Percentiles rank a stretch among this genome's conserved stretches.
These are phyloP conservation scores for Pipistrellus nathusii DNA, from an alignment of 2,797 vertebrate species.

Conservation along the genomic window DNA sequence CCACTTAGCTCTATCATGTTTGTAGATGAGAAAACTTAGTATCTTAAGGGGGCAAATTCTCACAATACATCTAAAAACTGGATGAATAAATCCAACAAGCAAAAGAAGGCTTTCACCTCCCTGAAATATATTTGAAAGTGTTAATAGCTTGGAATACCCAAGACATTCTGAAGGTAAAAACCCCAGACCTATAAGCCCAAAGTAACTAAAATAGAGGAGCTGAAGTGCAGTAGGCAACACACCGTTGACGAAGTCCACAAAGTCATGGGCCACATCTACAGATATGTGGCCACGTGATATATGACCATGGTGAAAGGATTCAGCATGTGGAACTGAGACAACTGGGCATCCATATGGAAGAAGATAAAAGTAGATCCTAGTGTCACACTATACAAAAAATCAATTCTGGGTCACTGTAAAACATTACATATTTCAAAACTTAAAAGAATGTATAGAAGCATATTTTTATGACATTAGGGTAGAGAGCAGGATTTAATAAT, in stretches of 20 bases:
- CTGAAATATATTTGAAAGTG: not conserved
- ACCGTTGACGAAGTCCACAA: not conserved
- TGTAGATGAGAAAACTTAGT: not conserved
- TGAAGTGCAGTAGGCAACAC: not conserved
- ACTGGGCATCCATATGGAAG: not conserved
- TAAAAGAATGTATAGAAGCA: not conserved
- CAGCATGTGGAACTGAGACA: not conserved
- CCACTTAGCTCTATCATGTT: not conserved
- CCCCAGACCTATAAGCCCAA: not conserved
- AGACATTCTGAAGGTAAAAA: not conserved
- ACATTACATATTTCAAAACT: not conserved
- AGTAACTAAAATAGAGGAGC: not conserved
- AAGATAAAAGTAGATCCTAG: not conserved
- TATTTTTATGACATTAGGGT: not conserved
- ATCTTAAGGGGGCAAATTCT: not conserved
- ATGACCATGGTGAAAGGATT: not conserved
- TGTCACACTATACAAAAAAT: not conserved
- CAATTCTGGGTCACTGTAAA: not conserved
- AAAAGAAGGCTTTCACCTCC: not conserved
- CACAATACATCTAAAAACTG: not conserved
- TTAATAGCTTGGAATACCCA: not conserved
- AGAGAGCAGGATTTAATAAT: not conserved
- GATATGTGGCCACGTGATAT: fast-evolving
- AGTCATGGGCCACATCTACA: not conserved
- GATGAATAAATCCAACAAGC: not conserved